Percentiles rank a stretch among this genome's conserved stretches.
These are phyloP conservation scores for Drosophila rellima DNA, from an alignment of 2,888 invertebrate species.

Conservation along the genomic window DNA sequence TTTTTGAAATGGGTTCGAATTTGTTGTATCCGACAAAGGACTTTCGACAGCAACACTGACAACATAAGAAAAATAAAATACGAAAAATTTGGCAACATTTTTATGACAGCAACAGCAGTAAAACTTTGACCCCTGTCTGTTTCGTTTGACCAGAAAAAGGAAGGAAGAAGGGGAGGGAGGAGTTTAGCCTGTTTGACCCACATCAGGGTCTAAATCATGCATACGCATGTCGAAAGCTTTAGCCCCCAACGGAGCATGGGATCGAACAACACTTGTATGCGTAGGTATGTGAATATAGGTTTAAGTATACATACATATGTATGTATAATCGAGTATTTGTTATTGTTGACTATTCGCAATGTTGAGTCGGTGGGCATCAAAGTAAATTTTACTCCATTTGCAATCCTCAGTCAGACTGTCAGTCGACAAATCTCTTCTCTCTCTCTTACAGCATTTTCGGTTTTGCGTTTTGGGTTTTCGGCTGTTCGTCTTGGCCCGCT, in stretches of 20 bases:
- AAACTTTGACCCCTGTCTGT: conserved; percentile 72
- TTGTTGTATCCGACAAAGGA: conserved; percentile 50
- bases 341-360: conserved; percentile 32
- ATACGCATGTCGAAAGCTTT: conserved; percentile 57
- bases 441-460: conserved; percentile 36
- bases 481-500: conserved; percentile 28
- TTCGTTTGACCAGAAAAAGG: conserved; percentile 12
- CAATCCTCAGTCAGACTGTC: conserved; percentile 39
- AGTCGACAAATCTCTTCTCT: conserved; percentile 54
- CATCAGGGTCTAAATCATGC: conserved; percentile 66
- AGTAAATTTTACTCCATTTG: conserved; percentile 57
- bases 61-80: conserved; percentile 35
- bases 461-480: conserved; percentile 28
- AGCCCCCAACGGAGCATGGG: conserved; percentile 8
- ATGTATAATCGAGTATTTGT: conserved; percentile 5
- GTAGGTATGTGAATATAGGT: not conserved
- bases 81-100: conserved; percentile 67
- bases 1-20: conserved; percentile 79
- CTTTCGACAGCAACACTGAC: conserved; percentile 33
- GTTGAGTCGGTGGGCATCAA: conserved; percentile 58
- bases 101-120: conserved; percentile 80
- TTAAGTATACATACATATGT: not conserved
- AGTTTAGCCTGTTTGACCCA: conserved; percentile 65
- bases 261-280: conserved; percentile 26
- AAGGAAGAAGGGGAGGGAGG: not conserved